Evolutionary conservation across 2,797 vertebrate species (phyloP), one percentile per base, ranked within the genome.

Genomic region (Furcifer pardalis): DNA sequence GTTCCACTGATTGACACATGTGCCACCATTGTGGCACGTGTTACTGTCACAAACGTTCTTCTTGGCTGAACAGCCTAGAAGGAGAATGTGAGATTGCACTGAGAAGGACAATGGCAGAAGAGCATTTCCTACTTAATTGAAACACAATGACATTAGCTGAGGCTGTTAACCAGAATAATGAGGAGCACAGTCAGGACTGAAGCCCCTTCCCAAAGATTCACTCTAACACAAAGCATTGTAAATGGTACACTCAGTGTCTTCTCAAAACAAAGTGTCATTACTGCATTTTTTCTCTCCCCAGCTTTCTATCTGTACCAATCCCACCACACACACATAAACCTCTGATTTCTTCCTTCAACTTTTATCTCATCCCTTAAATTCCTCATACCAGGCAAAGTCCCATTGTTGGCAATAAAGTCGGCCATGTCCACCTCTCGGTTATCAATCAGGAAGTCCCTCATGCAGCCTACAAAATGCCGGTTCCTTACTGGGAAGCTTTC

Each of bases 331-430:
- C n/a, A n/a, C n/a, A 10, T 35, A 60, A 59, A 13, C 23, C n/a
- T 69, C 49, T 17, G 44, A 35, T 60, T 68, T 12, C 25, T 52
- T 32, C 13, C 17, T 3, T 59, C 60, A 72, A 32, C 56, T 23
- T 62, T 65, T 25, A 44, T 52, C 44, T 77, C 4, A 6, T 2
- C 72, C 76, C 60, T 25, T 0, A 40, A 84, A 15, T 40, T 23
- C n/a, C 35, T 42, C 77, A 0, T 93, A 98, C 98, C 98, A 59
- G 98, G 97, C 83, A 97, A 77, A 4, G 98, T 99, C 94, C 98
- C 98, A 0, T 99, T 99, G 95, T 99, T 99, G 77, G 98, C 98
- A 30, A 98, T 97, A 96, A 97, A 98, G 90, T 97, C 93, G 0
- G 97, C 98, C 97, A 99, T 97, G 95, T 99, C 98, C 4, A 98